These are phyloP conservation scores for Caenorhabditis becei DNA, from an alignment of 2,888 invertebrate species.

Conservation along the genomic window DNA sequence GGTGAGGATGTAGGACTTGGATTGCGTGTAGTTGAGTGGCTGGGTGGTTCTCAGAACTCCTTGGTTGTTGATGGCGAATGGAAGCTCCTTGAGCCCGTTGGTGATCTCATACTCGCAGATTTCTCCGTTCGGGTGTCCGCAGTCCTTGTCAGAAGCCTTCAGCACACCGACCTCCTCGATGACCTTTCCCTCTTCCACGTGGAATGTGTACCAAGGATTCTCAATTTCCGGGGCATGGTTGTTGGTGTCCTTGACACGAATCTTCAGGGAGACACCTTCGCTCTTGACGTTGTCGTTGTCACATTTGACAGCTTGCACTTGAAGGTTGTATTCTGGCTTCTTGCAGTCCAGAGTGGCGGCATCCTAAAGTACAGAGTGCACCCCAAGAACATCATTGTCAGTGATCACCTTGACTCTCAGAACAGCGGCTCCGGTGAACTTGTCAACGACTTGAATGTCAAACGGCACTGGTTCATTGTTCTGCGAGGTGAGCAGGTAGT, in stretches of 20 bases:
- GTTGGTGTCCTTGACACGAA: conserved; percentile 96
- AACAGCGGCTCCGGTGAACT: conserved; percentile 76
- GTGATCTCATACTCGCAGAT: conserved; percentile 98
- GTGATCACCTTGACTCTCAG: conserved; percentile 72
- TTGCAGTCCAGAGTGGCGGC: conserved; percentile 75
- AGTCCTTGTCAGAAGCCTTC: conserved; percentile 93
- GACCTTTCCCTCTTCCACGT: conserved; percentile 89
- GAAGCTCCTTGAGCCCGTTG: conserved; percentile 82
- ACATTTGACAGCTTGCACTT: conserved; percentile 77
- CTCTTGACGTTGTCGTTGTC: conserved; percentile 73
- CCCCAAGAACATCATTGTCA: not conserved
- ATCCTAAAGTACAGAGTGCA: conserved; percentile 53
- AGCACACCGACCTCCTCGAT: conserved; percentile 93
- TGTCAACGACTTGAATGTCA: conserved; percentile 76
- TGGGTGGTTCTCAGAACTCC: conserved; percentile 91
- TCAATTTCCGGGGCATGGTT: conserved; percentile 94
- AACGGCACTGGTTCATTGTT: conserved; percentile 72
- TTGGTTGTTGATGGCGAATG: conserved; percentile 80
- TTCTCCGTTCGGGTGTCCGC: conserved; percentile 94
- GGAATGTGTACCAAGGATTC: conserved; percentile 91
- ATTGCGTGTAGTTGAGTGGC: conserved; percentile 92
- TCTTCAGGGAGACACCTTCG: conserved; percentile 73
- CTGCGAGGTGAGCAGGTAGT: conserved; percentile 72
- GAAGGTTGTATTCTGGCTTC: conserved; percentile 72
- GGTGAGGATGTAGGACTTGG: conserved; percentile 95